Evolutionary conservation across 2,797 vertebrate genomes (phyloP), one percentile per base, ranked within the genome.

Genomic region (Merluccius polli): DNA sequence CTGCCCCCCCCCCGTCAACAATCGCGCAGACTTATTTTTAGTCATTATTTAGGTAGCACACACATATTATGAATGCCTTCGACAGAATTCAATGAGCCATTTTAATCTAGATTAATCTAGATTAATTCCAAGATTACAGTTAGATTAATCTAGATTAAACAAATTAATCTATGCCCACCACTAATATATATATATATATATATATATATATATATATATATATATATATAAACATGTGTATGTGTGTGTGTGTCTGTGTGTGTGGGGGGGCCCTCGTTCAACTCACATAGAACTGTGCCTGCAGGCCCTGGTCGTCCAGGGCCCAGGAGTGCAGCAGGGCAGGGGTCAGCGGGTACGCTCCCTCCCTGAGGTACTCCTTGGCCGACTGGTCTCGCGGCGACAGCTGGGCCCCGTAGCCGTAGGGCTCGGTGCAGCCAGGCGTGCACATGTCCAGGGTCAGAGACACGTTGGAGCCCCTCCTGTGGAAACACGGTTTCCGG

Each of bases 391-490:
- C 98, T 29, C 95, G 92, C 1, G 98, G 97, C 31, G 98, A 99
- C 89, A 98, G 95, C 85, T 98, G 92, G 71, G 95, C 95, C 65
- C 96, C 97, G 10, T 98, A 99, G 69, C 96, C 97, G 3, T 98
- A 99, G 65, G 96, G 96, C 86, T 99, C 97, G 0, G 94, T 96
- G 91, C 95, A 96, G 87, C 97, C 98, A 0, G 97, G 96, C 0
- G 96, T 97, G 83, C 98, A 99, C 98, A 99, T 99, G 87, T 98
- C 98, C 93, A 99, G 88, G 2, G 98, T 99, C 85, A 99, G 92
- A 1, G 98, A 99, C 85, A 99, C 98, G 30, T 99, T 99, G 83
- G 98, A 99, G 80, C 98, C 97, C 86, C 98, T 95, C 93, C 98
- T 99, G 93, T 77, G 73, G 65, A 65, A 10, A 59, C 21, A 59